Conservation (phyloP, 1,140 invertebrate genomes). For the Agrilus planipennis region DNA sequence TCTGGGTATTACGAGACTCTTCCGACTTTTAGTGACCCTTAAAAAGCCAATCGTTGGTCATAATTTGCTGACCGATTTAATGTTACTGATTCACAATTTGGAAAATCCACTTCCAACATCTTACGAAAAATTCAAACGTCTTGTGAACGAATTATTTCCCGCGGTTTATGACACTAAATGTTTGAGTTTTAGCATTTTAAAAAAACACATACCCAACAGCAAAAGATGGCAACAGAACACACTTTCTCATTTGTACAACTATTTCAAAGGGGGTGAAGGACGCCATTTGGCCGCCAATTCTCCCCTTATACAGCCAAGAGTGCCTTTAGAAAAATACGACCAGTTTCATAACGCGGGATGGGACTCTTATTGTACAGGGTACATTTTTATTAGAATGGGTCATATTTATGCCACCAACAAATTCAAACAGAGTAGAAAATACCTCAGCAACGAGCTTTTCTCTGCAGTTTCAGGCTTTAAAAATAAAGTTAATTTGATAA, state of each 20-base stretch:
- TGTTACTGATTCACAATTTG: slow-evolving; percentile 62
- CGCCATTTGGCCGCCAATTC: slow-evolving; percentile 25
- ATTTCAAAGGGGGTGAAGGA: slow-evolving; percentile 40
- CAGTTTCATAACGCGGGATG: slow-evolving; percentile 60
- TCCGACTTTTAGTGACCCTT: slow-evolving; percentile 41
- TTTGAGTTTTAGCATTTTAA: slow-evolving; percentile 44
- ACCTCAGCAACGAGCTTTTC: slow-evolving; percentile 42
- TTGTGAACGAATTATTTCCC: slow-evolving; percentile 52
- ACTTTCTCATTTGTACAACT: slow-evolving; percentile 43
- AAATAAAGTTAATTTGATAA: slow-evolving; percentile 51
- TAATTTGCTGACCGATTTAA: slow-evolving; percentile 57
- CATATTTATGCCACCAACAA: slow-evolving; percentile 35
- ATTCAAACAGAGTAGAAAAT: slow-evolving; percentile 27
- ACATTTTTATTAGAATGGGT: slow-evolving; percentile 45
- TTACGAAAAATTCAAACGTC: slow-evolving; percentile 52
- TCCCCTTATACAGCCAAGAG: slow-evolving; percentile 32
- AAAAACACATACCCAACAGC: slow-evolving; percentile 33
- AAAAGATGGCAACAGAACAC: slow-evolving; percentile 40
- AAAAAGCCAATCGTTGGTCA: slow-evolving; percentile 65
- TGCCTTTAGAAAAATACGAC: slow-evolving; percentile 16
- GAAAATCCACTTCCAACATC: slow-evolving; percentile 51
- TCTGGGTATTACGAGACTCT: slow-evolving; percentile 56
- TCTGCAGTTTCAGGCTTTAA: slow-evolving; percentile 34
- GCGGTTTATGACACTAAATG: slow-evolving; percentile 60
- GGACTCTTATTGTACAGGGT: slow-evolving; percentile 63